Evolutionary conservation across 2,113 vertebrate species (phyloP), one percentile per base, ranked within the genome.

Genomic region (Nothocercus nigrocapillus): DNA sequence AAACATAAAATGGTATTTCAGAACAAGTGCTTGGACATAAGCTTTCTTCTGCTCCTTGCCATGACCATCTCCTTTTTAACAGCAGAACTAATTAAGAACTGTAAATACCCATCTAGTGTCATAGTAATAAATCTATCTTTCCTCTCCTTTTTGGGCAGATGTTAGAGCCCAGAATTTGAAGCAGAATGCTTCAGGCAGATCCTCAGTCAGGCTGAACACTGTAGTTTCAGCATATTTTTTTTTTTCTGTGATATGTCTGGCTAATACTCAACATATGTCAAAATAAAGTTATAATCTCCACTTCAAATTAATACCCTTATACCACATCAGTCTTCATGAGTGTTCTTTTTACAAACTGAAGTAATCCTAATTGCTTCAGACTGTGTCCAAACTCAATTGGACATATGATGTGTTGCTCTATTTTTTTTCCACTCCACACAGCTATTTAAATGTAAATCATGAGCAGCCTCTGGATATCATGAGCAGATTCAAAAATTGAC

Each of bases 251-350:
- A 89, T 94, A 82, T 45, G 68, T 75, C 89, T 94, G 68, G 54
- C 67, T 95, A 86, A 97, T 93, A 94, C 74, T 90, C 84, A 86
- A 74, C 66, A 79, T 82, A 90, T 64, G 89, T 95, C 94, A 96
- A 93, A 96, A 93, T 87, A 90, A 68, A 92, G 73, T 93, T 90
- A 93, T 96, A 95, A 96, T 97, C 95, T 94, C 89, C 63, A 82
- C 80, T 96, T 96, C 80, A 96, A 90, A 93, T 97, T 96, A 96
- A 96, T 88, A 94, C 63, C 67, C 47, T 96, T 96, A 92, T 64
- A 86, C 81, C 81, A 44, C 91, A 94, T 88, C 88, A 74, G 53
- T 81, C 82, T 85, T 87, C 89, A 75, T 36, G n/a, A 96, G 45
- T 63, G 64, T 87, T 88, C 80, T 94, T 94, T 93, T 96, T 90